phyloP scores from a whole-genome alignment of 2,113 vertebrate genomes.

The Pterophyllum scalare region DNA sequence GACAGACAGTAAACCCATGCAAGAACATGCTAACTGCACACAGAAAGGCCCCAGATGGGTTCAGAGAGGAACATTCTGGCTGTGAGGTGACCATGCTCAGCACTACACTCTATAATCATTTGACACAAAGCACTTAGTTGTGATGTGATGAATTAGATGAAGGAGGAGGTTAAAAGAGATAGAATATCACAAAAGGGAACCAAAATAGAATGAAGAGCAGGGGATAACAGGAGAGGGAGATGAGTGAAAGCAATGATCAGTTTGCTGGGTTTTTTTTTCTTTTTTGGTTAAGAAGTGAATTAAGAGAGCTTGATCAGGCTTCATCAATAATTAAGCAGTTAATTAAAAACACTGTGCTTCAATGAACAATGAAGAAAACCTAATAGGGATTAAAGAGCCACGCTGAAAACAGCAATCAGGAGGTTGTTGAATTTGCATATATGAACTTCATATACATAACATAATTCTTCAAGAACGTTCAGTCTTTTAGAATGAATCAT shows the following conservation, averaged over 20 bases:
- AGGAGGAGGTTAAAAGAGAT: not conserved
- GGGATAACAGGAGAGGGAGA: not conserved
- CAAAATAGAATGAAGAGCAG: not conserved
- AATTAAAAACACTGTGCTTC: slow-evolving; percentile 71
- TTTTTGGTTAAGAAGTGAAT: slow-evolving; percentile 55
- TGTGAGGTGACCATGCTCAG: not conserved
- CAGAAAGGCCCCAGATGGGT: not conserved
- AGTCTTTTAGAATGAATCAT: too few relatives aligned
- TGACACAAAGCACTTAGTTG: not conserved
- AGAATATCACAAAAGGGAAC: not conserved
- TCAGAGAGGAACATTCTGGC: rapidly evolving
- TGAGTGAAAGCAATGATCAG: slow-evolving; percentile 31
- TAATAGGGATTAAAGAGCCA: slow-evolving; percentile 59
- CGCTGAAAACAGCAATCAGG: not conserved
- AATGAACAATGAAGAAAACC: slow-evolving; percentile 64
- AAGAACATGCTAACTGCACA: not conserved
- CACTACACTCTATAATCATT: not conserved
- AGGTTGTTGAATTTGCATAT: not conserved
- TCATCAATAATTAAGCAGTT: slow-evolving; percentile 69
- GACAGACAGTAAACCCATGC: not conserved
- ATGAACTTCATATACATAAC: not conserved
- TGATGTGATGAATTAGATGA: not conserved
- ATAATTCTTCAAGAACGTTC: not conserved
- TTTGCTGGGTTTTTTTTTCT: slow-evolving; percentile 45
- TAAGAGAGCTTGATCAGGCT: slow-evolving; percentile 53